A percentile compares a stretch with the other conserved stretches of the same genome.
Conservation (phyloP, 2,113 vertebrate genomes). For the Pholis gunnellus region DNA sequence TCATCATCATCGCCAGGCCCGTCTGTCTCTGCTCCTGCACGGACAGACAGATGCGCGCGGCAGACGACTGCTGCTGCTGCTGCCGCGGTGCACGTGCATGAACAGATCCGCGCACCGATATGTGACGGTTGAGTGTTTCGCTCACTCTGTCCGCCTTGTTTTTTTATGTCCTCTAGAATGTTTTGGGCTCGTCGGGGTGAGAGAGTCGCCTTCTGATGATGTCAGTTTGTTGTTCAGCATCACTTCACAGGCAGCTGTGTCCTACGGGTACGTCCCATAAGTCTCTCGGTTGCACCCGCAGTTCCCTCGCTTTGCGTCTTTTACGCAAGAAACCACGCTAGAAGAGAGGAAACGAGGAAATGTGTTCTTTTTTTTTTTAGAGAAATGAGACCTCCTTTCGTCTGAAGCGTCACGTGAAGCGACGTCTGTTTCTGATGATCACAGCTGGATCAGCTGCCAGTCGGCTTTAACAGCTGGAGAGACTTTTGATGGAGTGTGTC, state of each 20-base stretch:
- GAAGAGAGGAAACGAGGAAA: neutral
- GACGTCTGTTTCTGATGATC: neutral
- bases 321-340: neutral
- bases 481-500: neutral
- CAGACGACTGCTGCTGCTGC: neutral
- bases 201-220: slow-evolving; percentile 74
- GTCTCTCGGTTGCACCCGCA: neutral
- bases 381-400: neutral
- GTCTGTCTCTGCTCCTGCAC: neutral
- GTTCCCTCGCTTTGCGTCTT: neutral
- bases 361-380: neutral
- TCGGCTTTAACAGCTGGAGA: neutral
- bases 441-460: neutral
- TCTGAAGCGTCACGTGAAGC: neutral
- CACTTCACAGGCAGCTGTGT: slow-evolving; percentile 9
- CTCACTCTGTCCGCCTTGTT: neutral
- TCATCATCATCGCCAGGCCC: slow-evolving; percentile 63
- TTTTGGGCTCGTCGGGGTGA: slow-evolving; percentile 26
- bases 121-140: neutral
- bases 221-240: slow-evolving; percentile 63
- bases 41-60: slow-evolving; percentile 29
- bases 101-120: slow-evolving; percentile 2
- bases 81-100: slow-evolving; percentile 33
- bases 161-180: neutral
- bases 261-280: neutral